These are phyloP conservation scores for Atopsyche davidsoni DNA, from an alignment of 1,140 invertebrate species.

Conservation along the genomic window DNA sequence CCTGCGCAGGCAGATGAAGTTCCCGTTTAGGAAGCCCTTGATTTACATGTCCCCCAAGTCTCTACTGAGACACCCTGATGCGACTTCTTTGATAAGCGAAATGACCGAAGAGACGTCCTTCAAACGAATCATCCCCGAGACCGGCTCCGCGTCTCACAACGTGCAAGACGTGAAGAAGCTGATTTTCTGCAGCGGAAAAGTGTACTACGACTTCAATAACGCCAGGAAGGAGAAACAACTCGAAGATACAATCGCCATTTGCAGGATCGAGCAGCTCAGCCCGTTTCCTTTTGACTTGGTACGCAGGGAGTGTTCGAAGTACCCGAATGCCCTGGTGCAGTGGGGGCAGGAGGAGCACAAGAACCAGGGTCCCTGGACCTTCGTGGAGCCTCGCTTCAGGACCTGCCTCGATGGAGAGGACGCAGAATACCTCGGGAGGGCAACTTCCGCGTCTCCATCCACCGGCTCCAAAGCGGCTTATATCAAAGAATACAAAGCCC, in stretches of 20 bases:
- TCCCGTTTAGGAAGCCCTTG: conserved; percentile 95
- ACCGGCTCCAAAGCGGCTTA: conserved; percentile 95
- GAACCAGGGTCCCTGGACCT: conserved; percentile 95
- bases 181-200: conserved; percentile 91
- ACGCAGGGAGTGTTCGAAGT: conserved; percentile 83
- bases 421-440: conserved; percentile 77
- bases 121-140: conserved; percentile 75
- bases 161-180: conserved; percentile 73
- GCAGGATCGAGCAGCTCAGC: conserved; percentile 66
- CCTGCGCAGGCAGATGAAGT: conserved; percentile 86
- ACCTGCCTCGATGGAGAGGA: conserved; percentile 66
- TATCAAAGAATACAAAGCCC: conserved; percentile 73
- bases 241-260: conserved; percentile 78
- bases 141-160: conserved; percentile 62
- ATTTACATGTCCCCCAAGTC: conserved; percentile 98
- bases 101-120: conserved; percentile 81
- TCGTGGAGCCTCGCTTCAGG: conserved; percentile 88
- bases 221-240: conserved; percentile 71
- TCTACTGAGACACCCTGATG: conserved; percentile 90
- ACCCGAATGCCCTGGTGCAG: conserved; percentile 81
- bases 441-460: conserved; percentile 84
- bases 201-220: conserved; percentile 94
- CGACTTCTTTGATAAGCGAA: conserved; percentile 88
- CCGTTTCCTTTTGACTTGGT: conserved; percentile 98
- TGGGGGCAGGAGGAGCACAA: conserved; percentile 99